These are phyloP conservation scores for Platalea minor DNA, from an alignment of 2,797 vertebrate species.

Conservation along the genomic window DNA sequence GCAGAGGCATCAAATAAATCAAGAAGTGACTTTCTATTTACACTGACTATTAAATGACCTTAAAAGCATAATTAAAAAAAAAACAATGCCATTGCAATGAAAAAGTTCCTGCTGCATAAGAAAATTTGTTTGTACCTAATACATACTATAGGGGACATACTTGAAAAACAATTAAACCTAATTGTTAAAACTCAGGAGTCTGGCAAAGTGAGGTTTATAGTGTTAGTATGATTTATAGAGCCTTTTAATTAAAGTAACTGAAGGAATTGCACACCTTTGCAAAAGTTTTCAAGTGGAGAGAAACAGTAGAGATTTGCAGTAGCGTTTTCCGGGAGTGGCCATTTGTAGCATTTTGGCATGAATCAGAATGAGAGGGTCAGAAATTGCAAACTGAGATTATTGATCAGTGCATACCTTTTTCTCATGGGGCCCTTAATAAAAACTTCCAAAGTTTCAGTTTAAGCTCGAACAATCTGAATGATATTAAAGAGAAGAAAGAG, in stretches of 20 bases:
- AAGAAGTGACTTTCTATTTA: background rate
- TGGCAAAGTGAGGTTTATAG: background rate
- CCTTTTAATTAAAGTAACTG: background rate
- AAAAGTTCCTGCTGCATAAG: background rate
- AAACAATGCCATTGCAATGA: background rate
- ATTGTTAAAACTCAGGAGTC: background rate
- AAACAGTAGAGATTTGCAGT: background rate
- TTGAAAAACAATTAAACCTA: slow-evolving; percentile 9
- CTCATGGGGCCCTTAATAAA: background rate
- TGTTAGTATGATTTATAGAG: slow-evolving; percentile 13
- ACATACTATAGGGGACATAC: background rate
- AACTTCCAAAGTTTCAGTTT: background rate
- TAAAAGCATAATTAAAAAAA: background rate
- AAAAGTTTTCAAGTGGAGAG: background rate
- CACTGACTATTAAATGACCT: background rate
- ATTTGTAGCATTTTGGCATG: background rate
- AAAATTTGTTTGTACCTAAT: background rate
- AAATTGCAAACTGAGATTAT: background rate
- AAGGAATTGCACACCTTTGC: background rate
- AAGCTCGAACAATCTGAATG: background rate
- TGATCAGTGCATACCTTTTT: background rate
- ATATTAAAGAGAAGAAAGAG: background rate
- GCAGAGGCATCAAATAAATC: background rate
- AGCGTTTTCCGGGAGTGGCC: background rate
- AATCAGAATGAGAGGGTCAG: background rate